These are phyloP conservation scores for Dynastes maya DNA, from an alignment of 2,888 invertebrate species.

Conservation along the genomic window DNA sequence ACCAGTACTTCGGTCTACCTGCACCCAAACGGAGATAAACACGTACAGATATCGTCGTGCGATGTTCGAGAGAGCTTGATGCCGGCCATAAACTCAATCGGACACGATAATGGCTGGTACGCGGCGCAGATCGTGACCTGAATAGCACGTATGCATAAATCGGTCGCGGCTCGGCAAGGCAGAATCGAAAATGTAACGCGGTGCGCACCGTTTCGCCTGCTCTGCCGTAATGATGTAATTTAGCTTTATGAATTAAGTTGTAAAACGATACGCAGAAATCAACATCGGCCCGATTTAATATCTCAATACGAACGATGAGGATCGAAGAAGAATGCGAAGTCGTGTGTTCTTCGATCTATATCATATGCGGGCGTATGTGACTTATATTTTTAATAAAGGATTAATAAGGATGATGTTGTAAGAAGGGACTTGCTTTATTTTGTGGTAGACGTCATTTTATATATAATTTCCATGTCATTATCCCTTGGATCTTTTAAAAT, in stretches of 20 bases:
- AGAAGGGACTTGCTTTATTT: too few species aligned
- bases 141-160: constrained; percentile 30
- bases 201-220: too few species aligned
- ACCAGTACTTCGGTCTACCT: too few species aligned
- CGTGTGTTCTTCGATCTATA: too few species aligned
- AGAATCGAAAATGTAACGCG: constrained; percentile 8
- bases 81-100: constrained; percentile 21
- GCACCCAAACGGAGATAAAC: too few species aligned
- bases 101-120: constrained; percentile 16
- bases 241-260: constrained; percentile 24
- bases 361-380: too few species aligned
- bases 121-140: constrained; percentile 22
- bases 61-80: not conserved
- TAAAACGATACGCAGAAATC: constrained; percentile 19
- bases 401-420: too few species aligned
- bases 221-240: constrained; percentile 22
- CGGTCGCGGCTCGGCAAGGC: not conserved
- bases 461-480: too few species aligned
- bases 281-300: constrained; percentile 8
- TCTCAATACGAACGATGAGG: constrained; percentile 5
- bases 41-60: too few species aligned
- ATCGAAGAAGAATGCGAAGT: not conserved
- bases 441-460: too few species aligned
- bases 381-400: too few species aligned
- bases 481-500: too few species aligned